Base-by-base conservation (phyloP, 2,113 vertebrate species). In the Lutjanus erythropterus region DNA sequence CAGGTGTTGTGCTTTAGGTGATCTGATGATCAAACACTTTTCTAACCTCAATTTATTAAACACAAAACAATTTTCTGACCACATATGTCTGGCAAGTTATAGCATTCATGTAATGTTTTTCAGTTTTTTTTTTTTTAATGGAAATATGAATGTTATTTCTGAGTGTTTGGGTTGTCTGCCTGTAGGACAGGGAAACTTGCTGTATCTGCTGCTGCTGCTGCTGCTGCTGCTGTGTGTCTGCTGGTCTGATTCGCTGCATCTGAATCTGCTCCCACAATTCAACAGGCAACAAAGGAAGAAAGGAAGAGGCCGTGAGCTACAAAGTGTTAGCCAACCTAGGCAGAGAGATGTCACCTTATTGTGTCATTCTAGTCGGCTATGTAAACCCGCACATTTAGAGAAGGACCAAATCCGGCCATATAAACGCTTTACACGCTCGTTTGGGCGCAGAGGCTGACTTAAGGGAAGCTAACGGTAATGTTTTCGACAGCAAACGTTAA, bases 221-320 rank as follows among this genome's bases (percentile, higher is more conserved):
- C n/a, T n/a, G n/a, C n/a, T n/a, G 80, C 69, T 55, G 31, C 64
- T 68, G 19, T 67, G 81, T 72, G 85, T 68, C 75, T 80, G 42
- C 85, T 70, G 85, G 78, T 78, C 35, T 87, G 90, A 88, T 89
- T 84, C 84, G 82, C 87, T 91, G 84, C 71, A 59, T 89, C 74
- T 65, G 69, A 78, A 44, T 83, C 81, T 56, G 84, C 80, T 94
- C 92, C 93, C 94, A 94, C 78, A 94, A 94, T 94, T 94, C 94
- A 95, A 95, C 94, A 95, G 92, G 92, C 93, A 94, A 94, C 93
- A 95, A 94, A 94, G 92, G 91, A 93, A 94, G 92, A 93, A 92
- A 91, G 91, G 87, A 93, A 89, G 81, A 90, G 90, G 86, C 91
- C 92, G 89, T 68, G 10, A 84, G 92, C 92, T 86, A 83, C 85